Evolutionary conservation across 2,113 vertebrate genomes (phyloP), one percentile per base, ranked within the genome.

Genomic region (Scartelaos histophorus): DNA sequence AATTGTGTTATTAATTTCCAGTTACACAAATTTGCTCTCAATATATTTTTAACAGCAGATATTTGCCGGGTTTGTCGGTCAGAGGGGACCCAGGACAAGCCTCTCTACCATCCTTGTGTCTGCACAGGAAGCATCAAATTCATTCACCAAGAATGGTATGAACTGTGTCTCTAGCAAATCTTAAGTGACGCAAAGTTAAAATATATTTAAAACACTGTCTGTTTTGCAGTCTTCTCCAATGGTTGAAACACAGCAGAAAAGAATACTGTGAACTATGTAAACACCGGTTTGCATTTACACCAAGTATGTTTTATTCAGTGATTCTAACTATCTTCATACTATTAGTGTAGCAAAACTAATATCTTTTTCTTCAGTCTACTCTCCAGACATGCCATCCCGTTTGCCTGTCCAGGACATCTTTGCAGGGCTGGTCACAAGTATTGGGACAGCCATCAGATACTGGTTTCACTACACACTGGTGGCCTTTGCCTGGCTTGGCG

Each of bases 211-310:
- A 5, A 7, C 16, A 13, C 7, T 10, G 3, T 12, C 4, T n/a
- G 3, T 64, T 85, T 85, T 81, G 93, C 91, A 99, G 97, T 90
- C 95, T 99, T 93, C 94, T 98, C 88, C 97, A 98, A 84, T 99
- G 97, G 97, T 93, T 99, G 91, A 98, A 98, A 93, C 97, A 98
- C 91, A 99, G 97, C 94, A 95, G 97, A 86, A 99, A 99, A 93
- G 97, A 99, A 93, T 99, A 99, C 93, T 99, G 97, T 93, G 97
- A 98, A 95, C 92, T 99, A 94, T 99, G 97, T 95, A 98, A 98
- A 92, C 97, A 99, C 93, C 94, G 97, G 93, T 99, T 99, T 93
- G 97, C 97, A 92, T 99, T 99, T 90, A 98, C 97, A 87, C 97
- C 97, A 95, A 98, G 97, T 99, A 95, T 98, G 97, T 92, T 13